Evolutionary conservation across 2,888 invertebrate species (phyloP).

Genomic region (Platypus cylindrus): DNA sequence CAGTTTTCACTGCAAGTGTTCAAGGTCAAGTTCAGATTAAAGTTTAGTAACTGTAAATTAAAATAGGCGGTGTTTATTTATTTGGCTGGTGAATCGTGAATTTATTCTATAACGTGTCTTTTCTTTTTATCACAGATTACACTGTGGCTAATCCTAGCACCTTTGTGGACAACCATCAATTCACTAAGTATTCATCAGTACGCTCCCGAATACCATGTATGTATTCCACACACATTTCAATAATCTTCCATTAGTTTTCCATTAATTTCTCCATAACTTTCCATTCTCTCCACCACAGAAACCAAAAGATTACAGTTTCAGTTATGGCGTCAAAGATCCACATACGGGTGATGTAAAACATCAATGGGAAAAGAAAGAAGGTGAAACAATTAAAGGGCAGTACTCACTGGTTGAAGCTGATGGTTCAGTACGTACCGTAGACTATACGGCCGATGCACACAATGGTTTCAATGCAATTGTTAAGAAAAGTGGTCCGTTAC

Average conservation of each 20-base stretch:
- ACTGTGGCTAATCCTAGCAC: too few relatives aligned
- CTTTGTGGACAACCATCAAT: too few relatives aligned
- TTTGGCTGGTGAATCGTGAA: too few relatives aligned
- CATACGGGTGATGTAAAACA: conserved; percentile 48
- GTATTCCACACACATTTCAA: conserved; percentile 4
- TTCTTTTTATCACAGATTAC: too few relatives aligned
- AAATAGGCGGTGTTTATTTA: too few relatives aligned
- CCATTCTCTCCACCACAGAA: conserved; percentile 28
- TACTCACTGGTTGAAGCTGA: conserved; percentile 58
- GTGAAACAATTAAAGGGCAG: conserved; percentile 48
- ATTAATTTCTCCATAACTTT: too few relatives aligned
- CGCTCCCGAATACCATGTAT: conserved; percentile 19
- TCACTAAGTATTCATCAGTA: conserved; percentile 11
- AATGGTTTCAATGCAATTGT: conserved; percentile 46
- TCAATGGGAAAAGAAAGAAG: conserved; percentile 50
- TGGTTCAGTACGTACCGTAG: conserved; percentile 47
- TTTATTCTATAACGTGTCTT: too few relatives aligned
- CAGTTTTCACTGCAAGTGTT: too few relatives aligned
- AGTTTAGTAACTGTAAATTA: too few relatives aligned
- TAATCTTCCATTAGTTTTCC: conserved; percentile 1
- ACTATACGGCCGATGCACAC: conserved; percentile 46
- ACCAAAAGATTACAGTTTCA: conserved; percentile 46
- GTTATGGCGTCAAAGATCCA: conserved; percentile 48
- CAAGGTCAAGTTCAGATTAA: too few relatives aligned
- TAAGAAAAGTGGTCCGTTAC: conserved; percentile 39